Evolutionary conservation across 1,140 invertebrate genomes (phyloP), one percentile per base, ranked within the genome.

Genomic region (Brachionus calyciflorus): DNA sequence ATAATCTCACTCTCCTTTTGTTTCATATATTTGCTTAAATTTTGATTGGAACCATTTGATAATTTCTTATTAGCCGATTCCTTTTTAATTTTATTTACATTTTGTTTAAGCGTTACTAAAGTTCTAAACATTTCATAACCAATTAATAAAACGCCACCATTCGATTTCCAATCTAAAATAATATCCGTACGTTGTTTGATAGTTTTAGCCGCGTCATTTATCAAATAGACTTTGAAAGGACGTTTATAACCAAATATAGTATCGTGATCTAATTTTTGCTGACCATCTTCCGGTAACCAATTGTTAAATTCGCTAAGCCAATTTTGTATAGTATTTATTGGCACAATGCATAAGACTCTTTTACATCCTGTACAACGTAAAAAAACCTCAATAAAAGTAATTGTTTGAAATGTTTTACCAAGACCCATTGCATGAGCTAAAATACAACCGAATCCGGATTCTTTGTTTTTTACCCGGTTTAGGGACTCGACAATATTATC

Each of bases 371-470:
- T 96, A 81, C 93, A 90, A 63, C 93, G 87, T 79, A 98, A 88
- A 86, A 98, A 97, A 78, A 98, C 91, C 85, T 98, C 94, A 82
- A 92, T 92, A 86, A 98, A 98, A 79, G 92, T 92, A 30, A 97
- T 91, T 51, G 97, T 82, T 83, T 87, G 79, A 21, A 99, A 87
- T 0, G 96, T 99, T 87, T 99, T 99, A n/a, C 96, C 96, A 17
- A 99, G 87, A 1, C 96, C 96, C 96, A 99, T 99, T 21, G 94
- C 96, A 86, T 99, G 96, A 5, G 96, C 96, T 24, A 99, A 86
- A 79, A 99, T 98, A 82, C 96, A 98, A 19, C 96, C 96, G 85
- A 97, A 96, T 14, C 95, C 94, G 68, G 89, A 89, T 1, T 92
- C 93, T n/a, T 89, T 92, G 53, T 92, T 91, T 57, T 60, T 24